Evolutionary conservation across 2,113 vertebrate genomes (phyloP), one percentile per base, ranked within the genome.

Genomic region (Bungarus multicinctus): DNA sequence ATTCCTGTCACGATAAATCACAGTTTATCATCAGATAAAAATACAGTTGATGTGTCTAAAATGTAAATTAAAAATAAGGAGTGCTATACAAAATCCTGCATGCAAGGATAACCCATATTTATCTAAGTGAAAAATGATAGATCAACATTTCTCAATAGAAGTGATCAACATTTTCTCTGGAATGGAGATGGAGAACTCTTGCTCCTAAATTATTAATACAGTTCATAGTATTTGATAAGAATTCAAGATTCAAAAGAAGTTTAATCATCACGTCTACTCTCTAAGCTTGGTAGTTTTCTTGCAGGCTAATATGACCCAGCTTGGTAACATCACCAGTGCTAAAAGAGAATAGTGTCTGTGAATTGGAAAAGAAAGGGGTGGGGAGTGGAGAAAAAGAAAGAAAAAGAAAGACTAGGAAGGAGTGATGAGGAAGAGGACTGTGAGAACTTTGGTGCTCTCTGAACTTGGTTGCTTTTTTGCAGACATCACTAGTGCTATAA

Each of bases 151-250:
- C 55, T 45, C 47, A 74, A 27, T 47, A 58, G 30, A 85, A n/a
- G 39, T 89, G 53, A n/a, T 25, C 30, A 85, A 20, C n/a, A 50
- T 87, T 87, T 45, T 52, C 3, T 4, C 1, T 14, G 3, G 12
- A 14, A 91, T 87, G 5, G 34, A 9, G 30, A 14, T 3, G 7
- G 64, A 81, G 54, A 91, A 30, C 30, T 10, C 58, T 25, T 60
- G 4, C 12, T 53, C 52, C 22, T 58, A 9, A 74, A 86, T 47
- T 85, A 27, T 25, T 86, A 30, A 92, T 53, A 55, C 95, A 91
- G 93, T 94, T 96, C 94, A 97, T 91, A 92, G 94, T 93, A 94
- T 96, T 96, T 96, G 87, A 92, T 91, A 90, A 90, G 64, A 89
- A 89, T 39, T 43, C 87, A 23, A 92, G 50, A 89, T 92, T 23